Base-by-base conservation (phyloP, 2,113 vertebrate species). In the Cercopithecus mona region DNA sequence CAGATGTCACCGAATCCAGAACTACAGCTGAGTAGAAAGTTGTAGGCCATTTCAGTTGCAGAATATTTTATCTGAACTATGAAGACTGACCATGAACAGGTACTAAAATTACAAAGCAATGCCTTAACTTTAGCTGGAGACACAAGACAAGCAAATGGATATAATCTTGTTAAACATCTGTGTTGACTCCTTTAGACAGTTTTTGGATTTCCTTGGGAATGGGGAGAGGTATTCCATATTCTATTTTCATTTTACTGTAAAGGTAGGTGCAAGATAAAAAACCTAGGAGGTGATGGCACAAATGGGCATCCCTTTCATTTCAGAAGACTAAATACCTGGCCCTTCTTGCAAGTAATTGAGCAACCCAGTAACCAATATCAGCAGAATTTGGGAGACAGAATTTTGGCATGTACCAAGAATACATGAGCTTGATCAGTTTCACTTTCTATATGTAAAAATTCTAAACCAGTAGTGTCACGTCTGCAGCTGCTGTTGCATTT, bases 151-250 rank as follows among this genome's bases (percentile, higher is more conserved):
- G 50, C 83, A 96, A 91, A 90, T 55, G 84, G 79, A 96, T 96
- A 92, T n/a, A 90, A 86, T 96, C 95, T 96, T 94, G 83, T 90
- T 97, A 97, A 97, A 96, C 72, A 97, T 96, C 97, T 97, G 43
- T 96, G 61, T 98, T 98, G 96, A 96, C 84, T 82, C 12, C 66
- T 97, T 97, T 97, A 93, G 93, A 97, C 94, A 86, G 96, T 98
- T 97, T 98, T 64, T 97, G 80, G 55, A 90, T 85, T 93, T 98
- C 90, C 89, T 43, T 1, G 94, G 88, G 81, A 98, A 90, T 90
- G 92, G 87, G 66, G 81, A 80, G 43, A 93, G 45, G 10, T 97
- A 97, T 96, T 90, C 79, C 73, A 75, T 90, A 93, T 92, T 97
- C 70, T 66, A 73, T 97, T 97, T 98, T 76, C 16, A 70, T 98